A percentile compares a stretch with the other conserved stretches of the same genome.
Evolutionary conservation across 64 coral and sea anemone species (phyloP).

Genomic region (Porites australiensis): DNA sequence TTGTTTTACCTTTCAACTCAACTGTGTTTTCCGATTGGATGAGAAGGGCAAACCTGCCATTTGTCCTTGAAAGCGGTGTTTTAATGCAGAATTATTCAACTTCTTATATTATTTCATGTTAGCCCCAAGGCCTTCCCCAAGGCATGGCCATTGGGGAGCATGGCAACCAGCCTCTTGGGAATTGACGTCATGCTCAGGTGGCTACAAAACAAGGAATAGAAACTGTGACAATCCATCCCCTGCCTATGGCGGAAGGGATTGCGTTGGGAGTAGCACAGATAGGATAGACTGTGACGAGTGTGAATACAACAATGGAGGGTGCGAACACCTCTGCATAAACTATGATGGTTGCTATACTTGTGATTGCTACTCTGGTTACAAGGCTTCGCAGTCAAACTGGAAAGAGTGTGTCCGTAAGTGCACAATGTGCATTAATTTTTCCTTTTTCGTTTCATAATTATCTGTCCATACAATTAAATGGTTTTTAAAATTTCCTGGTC

Average conservation of each 20-base stretch:
- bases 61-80: too few relatives aligned
- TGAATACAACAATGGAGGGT: background rate
- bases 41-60: too few relatives aligned
- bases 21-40: too few relatives aligned
- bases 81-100: too few relatives aligned
- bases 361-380: conserved; percentile 3
- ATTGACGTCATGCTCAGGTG: background rate
- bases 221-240: conserved; percentile 31
- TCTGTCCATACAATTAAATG: too few relatives aligned
- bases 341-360: background rate
- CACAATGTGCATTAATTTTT: too few relatives aligned
- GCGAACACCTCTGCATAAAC: conserved; percentile 4
- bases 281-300: conserved; percentile 9
- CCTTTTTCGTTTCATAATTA: too few relatives aligned
- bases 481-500: too few relatives aligned
- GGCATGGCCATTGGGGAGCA: conserved; percentile 7
- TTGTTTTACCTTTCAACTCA: too few relatives aligned
- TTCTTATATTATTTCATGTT: too few relatives aligned
- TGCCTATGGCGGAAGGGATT: background rate
- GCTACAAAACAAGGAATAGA: background rate
- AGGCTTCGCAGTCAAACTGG: background rate
- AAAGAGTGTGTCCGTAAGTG: background rate
- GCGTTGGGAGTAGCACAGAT: background rate
- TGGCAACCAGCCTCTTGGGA: background rate
- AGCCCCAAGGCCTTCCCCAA: too few relatives aligned